Evolutionary conservation across 2,888 invertebrate species (phyloP).

Genomic region (Bugulina stolonifera): DNA sequence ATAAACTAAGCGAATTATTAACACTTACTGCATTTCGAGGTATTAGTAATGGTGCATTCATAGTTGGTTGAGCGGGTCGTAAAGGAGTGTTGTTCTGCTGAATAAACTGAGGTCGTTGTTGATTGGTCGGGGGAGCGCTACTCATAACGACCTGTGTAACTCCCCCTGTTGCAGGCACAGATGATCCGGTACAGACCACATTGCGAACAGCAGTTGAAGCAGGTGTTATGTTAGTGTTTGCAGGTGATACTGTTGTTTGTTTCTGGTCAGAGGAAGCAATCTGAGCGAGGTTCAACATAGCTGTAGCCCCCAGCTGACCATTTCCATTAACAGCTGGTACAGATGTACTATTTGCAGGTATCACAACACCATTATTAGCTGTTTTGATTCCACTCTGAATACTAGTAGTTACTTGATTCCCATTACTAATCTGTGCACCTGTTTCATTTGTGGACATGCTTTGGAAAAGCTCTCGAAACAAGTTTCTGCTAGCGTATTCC

Average conservation of each 20-base stretch:
- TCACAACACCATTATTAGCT: background rate
- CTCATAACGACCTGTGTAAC: background rate
- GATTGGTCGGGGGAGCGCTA: background rate
- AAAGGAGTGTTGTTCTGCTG: background rate
- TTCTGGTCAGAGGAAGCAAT: slow-evolving; percentile 20
- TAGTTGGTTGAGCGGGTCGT: background rate
- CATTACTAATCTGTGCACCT: background rate
- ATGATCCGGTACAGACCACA: background rate
- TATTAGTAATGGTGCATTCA: slow-evolving; percentile 2
- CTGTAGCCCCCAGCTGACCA: slow-evolving; percentile 12
- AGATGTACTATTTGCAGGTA: background rate
- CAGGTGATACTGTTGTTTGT: background rate
- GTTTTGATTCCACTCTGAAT: background rate
- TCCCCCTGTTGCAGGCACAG: background rate
- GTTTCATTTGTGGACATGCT: background rate
- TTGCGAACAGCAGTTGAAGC: background rate
- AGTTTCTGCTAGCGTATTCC: no score
- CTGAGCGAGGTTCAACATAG: slow-evolving; percentile 23
- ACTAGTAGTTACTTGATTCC: background rate
- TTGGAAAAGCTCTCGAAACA: background rate
- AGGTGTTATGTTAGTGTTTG: slow-evolving; percentile 1
- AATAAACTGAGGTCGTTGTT: background rate
- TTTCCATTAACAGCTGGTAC: slow-evolving; percentile 3
- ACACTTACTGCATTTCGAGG: slow-evolving; percentile 10
- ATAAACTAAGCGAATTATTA: no score